Evolutionary conservation across 1,140 invertebrate genomes (phyloP), one percentile per base, ranked within the genome.

Genomic region (Caenorhabditis brenneri): DNA sequence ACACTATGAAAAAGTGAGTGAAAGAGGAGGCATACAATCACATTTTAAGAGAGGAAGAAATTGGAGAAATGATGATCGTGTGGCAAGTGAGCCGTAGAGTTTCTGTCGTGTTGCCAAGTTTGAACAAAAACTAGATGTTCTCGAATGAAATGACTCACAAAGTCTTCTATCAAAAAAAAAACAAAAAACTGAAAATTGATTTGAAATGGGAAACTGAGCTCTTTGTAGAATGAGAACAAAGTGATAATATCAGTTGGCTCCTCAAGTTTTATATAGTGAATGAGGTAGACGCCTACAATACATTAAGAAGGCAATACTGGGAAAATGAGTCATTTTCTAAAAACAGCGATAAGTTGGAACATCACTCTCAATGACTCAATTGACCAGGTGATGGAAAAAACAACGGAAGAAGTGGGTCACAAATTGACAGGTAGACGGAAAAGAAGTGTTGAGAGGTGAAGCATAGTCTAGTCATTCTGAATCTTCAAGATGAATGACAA

Each of bases 321-420:
- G 65, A 74, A 74, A 42, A 42, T 74, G 65, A 74, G 65, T 74
- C 65, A 74, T 24, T 74, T 24, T 31, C 10, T 29, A 58, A 31
- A 29, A 58, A 58, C 15, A 65, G n/a, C 36, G 36, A 74, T 74
- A 46, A 74, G 36, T 74, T 12, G 31, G 24, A 9, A n/a, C 24
- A 19, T 42, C 15, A 42, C 6, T 27, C 12, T 24, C 36, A 74
- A n/a, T 74, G 65, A 65, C 15, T 65, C 65, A 74, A 36, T 27
- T 19, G 3, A 3, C n/a, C n/a, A n/a, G n/a, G n/a, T n/a, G n/a
- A n/a, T n/a, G n/a, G n/a, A n/a, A 16, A 51, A 51, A 51, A n/a
- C n/a, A n/a, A 15, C 48, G 48, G n/a, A 51, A 42, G n/a, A n/a
- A n/a, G n/a, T n/a, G n/a, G n/a, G n/a, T n/a, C n/a, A n/a, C n/a